Evolutionary conservation across 1,140 invertebrate species (phyloP).

Genomic region (Trichomalopsis sarcophagae): DNA sequence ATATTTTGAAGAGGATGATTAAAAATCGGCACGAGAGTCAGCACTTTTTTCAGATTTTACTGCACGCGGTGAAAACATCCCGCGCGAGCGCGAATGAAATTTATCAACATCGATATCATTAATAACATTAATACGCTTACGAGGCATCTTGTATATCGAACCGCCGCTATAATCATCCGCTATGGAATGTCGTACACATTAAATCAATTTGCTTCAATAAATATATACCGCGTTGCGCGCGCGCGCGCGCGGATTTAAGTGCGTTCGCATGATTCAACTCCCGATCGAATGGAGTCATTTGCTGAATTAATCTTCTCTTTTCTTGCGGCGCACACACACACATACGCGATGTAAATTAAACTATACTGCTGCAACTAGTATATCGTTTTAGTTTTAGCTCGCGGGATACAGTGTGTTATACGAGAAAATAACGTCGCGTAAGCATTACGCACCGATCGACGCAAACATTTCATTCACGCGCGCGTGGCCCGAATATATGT

Average conservation of each 20-base stretch:
- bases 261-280: too few relatives aligned
- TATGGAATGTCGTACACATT: neutral
- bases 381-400: too few relatives aligned
- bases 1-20: neutral
- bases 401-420: too few relatives aligned
- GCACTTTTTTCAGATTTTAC: neutral
- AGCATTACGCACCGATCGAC: neutral
- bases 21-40: neutral
- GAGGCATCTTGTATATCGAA: neutral
- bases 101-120: neutral
- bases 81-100: neutral
- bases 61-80: neutral
- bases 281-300: too few relatives aligned
- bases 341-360: too few relatives aligned
- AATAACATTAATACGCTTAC: neutral
- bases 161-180: neutral
- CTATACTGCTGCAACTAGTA: too few relatives aligned
- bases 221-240: neutral
- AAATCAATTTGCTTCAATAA: neutral
- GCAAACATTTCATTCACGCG: neutral
- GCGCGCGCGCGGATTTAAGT: neutral
- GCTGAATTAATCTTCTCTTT: neutral
- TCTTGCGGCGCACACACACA: neutral
- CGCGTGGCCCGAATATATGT: neutral
- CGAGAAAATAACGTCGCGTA: too few relatives aligned